A percentile compares a stretch with the other conserved stretches of the same genome.
phyloP scores from a whole-genome alignment of 2,888 invertebrate species.

The Drosophila borealis region DNA sequence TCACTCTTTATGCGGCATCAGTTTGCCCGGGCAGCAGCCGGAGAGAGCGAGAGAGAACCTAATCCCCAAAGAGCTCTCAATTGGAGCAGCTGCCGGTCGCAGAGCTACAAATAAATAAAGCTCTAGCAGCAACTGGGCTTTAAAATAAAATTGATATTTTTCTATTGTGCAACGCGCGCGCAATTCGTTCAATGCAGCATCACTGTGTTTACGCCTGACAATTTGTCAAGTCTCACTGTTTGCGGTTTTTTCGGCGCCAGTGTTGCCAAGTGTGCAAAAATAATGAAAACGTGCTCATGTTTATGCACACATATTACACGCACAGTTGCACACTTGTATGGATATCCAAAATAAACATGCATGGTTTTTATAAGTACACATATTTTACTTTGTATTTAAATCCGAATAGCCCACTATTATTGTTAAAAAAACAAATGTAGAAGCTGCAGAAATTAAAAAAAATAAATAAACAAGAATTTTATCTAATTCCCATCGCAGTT shows the following conservation, averaged over 20 bases:
- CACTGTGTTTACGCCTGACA: slow-evolving; percentile 36
- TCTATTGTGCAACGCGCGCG: slow-evolving; percentile 40
- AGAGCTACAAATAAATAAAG: slow-evolving; percentile 46
- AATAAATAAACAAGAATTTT: too few relatives aligned
- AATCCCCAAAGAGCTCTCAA: slow-evolving; percentile 28
- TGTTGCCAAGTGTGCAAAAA: slow-evolving; percentile 41
- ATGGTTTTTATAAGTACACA: neutral
- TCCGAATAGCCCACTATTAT: neutral
- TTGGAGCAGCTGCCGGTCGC: slow-evolving; percentile 57
- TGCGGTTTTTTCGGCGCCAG: slow-evolving; percentile 21
- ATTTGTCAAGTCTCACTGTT: slow-evolving; percentile 16
- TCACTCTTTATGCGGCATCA: slow-evolving; percentile 54
- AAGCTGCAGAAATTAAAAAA: neutral
- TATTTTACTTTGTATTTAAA: too few relatives aligned
- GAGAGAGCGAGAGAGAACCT: slow-evolving; percentile 21
- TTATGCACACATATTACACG: slow-evolving; percentile 4
- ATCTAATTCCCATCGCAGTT: too few relatives aligned
- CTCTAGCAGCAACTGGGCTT: slow-evolving; percentile 21
- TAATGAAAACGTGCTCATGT: slow-evolving; percentile 31
- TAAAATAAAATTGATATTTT: slow-evolving; percentile 36
- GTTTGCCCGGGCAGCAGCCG: slow-evolving; percentile 52
- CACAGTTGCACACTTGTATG: slow-evolving; percentile 1
- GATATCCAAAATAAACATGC: slow-evolving; percentile 9
- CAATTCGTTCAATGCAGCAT: slow-evolving; percentile 27
- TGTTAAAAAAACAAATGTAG: neutral